phyloP scores from a whole-genome alignment of 2,113 vertebrate genomes.

The Anoplopoma fimbria region DNA sequence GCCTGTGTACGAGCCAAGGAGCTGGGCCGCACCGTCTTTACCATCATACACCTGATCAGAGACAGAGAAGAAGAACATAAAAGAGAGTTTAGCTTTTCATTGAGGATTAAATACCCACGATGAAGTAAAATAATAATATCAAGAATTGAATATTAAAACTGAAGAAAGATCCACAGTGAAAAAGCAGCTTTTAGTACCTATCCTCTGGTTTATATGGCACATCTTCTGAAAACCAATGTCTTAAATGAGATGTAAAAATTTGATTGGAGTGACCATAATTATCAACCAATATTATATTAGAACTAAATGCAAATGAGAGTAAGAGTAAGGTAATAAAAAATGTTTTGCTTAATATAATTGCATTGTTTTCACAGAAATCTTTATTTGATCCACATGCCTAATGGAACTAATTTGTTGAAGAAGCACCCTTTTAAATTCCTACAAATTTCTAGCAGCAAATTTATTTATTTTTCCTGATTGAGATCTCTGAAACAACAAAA shows the following conservation, averaged over 20 bases:
- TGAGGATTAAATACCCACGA: background rate
- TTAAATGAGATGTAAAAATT: conserved; percentile 31
- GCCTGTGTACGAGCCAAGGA: conserved; percentile 90
- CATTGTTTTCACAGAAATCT: background rate
- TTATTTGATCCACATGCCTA: background rate
- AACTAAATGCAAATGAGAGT: background rate
- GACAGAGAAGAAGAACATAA: conserved; percentile 14
- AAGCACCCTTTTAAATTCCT: background rate
- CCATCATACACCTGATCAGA: conserved; percentile 93
- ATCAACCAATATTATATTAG: background rate
- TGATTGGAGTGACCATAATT: conserved; percentile 7
- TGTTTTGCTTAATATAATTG: background rate
- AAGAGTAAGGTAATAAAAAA: no score
- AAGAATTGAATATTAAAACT: conserved; percentile 50
- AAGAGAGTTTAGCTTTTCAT: background rate
- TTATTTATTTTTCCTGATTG: conserved; percentile 7
- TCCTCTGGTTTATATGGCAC: conserved; percentile 29
- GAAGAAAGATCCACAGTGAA: conserved; percentile 30
- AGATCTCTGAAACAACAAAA: conserved; percentile 23
- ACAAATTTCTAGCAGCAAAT: background rate
- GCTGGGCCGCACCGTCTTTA: conserved; percentile 89
- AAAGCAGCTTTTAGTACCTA: conserved; percentile 25
- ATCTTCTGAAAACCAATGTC: conserved; percentile 42
- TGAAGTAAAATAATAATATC: conserved; percentile 20
- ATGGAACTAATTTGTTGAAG: background rate